A percentile compares a stretch with the other conserved stretches of the same genome.
These are phyloP conservation scores for Ischnura elegans DNA, from an alignment of 2,888 invertebrate genomes.

Conservation along the genomic window DNA sequence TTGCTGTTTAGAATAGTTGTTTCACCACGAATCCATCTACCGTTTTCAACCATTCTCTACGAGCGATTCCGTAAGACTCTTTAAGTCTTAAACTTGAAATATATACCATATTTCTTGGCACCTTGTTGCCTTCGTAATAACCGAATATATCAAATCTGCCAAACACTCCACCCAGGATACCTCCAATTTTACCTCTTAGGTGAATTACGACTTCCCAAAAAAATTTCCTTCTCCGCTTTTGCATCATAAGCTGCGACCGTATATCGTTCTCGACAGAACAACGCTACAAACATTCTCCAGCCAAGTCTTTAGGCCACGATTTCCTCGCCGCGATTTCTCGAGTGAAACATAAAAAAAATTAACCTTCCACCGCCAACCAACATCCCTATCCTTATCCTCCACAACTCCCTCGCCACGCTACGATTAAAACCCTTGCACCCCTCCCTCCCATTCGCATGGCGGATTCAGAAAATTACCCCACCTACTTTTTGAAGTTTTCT, in stretches of 20 bases:
- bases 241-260: background rate
- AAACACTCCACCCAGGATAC: background rate
- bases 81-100: too few relatives aligned
- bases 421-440: background rate
- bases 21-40: too few relatives aligned
- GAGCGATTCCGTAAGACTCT: too few relatives aligned
- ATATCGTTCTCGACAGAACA: slow-evolving; percentile 1
- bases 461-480: background rate
- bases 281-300: background rate
- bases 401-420: background rate
- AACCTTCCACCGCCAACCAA: background rate
- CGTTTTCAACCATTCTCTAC: too few relatives aligned
- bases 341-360: background rate
- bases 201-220: slow-evolving; percentile 23
- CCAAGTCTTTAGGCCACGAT: slow-evolving; percentile 9
- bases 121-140: background rate
- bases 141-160: background rate
- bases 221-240: background rate
- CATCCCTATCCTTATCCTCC: background rate
- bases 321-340: background rate
- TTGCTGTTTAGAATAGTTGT: too few relatives aligned
- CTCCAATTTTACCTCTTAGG: background rate
- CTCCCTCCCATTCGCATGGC: background rate
- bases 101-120: too few relatives aligned
- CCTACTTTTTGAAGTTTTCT: slow-evolving; percentile 6